These are phyloP conservation scores for Patella caerulea DNA, from an alignment of 2,888 invertebrate species.

Conservation along the genomic window DNA sequence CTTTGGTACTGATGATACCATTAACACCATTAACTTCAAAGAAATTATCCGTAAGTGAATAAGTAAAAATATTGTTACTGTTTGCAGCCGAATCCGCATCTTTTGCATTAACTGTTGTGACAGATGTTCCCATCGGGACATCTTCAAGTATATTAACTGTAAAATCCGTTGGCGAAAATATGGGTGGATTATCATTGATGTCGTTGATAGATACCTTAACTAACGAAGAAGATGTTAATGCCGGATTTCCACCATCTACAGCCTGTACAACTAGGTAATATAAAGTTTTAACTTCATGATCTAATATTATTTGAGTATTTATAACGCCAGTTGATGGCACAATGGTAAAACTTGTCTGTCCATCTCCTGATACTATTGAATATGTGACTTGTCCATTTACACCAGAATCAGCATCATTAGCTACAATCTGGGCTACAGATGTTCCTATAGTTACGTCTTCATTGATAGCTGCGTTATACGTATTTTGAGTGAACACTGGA, in stretches of 20 bases:
- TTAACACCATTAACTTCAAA: constrained; percentile 47
- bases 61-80: constrained; percentile 56
- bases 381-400: constrained; percentile 50
- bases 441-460: constrained; percentile 40
- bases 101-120: constrained; percentile 46
- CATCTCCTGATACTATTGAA: constrained; percentile 47
- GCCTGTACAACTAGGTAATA: constrained; percentile 49
- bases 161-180: constrained; percentile 40
- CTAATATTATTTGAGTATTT: constrained; percentile 39
- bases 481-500: constrained; percentile 39
- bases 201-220: constrained; percentile 48
- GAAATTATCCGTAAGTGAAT: constrained; percentile 27
- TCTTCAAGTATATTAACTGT: constrained; percentile 45
- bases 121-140: constrained; percentile 41
- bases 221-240: constrained; percentile 42
- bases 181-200: constrained; percentile 57
- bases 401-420: constrained; percentile 42
- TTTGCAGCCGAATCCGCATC: constrained; percentile 53
- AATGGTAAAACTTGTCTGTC: constrained; percentile 45
- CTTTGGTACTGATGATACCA: constrained; percentile 47
- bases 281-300: constrained; percentile 50
- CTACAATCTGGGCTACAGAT: constrained; percentile 27
- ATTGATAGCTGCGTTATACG: constrained; percentile 38
- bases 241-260: constrained; percentile 48
- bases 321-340: constrained; percentile 48